phyloP scores from a whole-genome alignment of 2,888 invertebrate species.

The Lycophotia porphyrea region DNA sequence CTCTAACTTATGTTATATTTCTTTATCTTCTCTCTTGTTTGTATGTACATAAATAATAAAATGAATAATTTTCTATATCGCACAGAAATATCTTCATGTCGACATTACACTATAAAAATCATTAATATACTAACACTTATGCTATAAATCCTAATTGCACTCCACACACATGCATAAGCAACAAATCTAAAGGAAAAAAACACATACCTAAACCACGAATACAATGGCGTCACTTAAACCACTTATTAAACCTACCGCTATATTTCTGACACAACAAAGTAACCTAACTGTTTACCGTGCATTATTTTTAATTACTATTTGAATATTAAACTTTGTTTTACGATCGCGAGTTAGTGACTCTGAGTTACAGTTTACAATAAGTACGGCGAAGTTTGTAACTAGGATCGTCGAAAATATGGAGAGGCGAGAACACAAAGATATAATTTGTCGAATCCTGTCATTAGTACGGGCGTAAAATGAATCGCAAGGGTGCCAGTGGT shows the following conservation, averaged over 20 bases:
- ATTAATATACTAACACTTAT: background rate
- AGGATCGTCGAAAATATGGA: slow-evolving; percentile 33
- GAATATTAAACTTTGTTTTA: slow-evolving; percentile 68
- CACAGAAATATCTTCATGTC: too few species aligned
- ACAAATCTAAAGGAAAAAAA: background rate
- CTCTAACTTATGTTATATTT: too few species aligned
- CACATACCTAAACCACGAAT: slow-evolving; percentile 2
- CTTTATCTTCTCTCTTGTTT: too few species aligned
- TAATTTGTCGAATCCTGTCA: too few species aligned
- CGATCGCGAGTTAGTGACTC: slow-evolving; percentile 49
- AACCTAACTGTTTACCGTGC: slow-evolving; percentile 30
- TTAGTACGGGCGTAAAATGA: too few species aligned
- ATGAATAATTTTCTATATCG: too few species aligned
- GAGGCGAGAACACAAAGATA: background rate
- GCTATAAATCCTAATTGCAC: background rate
- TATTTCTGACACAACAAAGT: slow-evolving; percentile 39
- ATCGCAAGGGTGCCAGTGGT: too few species aligned
- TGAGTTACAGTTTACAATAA: slow-evolving; percentile 65
- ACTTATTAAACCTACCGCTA: slow-evolving; percentile 3
- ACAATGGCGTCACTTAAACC: slow-evolving; percentile 6
- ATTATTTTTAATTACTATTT: slow-evolving; percentile 70
- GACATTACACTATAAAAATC: background rate
- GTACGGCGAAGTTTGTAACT: slow-evolving; percentile 43
- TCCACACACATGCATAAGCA: background rate
- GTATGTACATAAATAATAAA: too few species aligned